Evolutionary conservation across 2,797 vertebrate genomes (phyloP).

Genomic region (Siniperca obscura): DNA sequence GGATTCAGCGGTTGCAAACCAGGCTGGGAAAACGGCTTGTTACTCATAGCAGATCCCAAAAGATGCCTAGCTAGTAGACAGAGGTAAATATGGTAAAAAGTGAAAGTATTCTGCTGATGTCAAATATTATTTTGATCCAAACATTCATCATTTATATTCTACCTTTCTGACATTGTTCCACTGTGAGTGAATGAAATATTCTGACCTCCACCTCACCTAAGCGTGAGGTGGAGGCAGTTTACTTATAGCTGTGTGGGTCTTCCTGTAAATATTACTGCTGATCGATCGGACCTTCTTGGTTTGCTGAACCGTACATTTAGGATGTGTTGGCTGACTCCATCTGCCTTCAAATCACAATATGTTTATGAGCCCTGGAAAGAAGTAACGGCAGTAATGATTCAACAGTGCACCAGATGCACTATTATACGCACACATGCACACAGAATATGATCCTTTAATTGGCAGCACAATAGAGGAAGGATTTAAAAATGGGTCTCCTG

Average conservation of each 20-base stretch:
- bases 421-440: not conserved
- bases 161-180: not conserved
- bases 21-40: not conserved
- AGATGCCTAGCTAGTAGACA: not conserved
- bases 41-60: not conserved
- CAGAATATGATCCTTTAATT: conserved; percentile 9
- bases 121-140: not conserved
- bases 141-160: not conserved
- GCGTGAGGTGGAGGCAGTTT: not conserved
- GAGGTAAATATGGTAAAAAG: not conserved
- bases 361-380: conserved; percentile 25
- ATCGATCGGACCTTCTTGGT: not conserved
- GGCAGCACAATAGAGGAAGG: conserved; percentile 15
- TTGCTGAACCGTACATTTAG: not conserved
- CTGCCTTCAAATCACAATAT: conserved; percentile 1
- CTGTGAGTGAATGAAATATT: conserved; percentile 1
- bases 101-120: not conserved
- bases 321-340: conserved; percentile 7
- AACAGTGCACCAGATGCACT: conserved; percentile 28
- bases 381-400: conserved; percentile 10
- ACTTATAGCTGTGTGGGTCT: not conserved
- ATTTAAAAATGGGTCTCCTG: conserved; percentile 23
- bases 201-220: no score
- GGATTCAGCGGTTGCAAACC: not conserved
- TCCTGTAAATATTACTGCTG: conserved; percentile 15